Conservation (phyloP, 2,113 vertebrate species). For the Scomber scombrus region DNA sequence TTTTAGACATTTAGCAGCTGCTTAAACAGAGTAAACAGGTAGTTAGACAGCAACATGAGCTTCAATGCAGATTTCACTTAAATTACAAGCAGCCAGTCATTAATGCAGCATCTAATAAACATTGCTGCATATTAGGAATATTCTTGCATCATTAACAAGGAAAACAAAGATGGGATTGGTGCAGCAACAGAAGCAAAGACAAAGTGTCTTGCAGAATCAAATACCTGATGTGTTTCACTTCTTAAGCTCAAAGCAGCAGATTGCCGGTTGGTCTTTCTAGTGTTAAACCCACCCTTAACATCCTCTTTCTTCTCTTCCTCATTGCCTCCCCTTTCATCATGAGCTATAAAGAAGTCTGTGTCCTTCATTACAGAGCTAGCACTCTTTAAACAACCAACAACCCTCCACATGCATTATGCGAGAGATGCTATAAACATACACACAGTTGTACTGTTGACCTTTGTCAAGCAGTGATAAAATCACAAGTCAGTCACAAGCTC, state of each 20-base stretch:
- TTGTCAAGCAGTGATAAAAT: conserved; percentile 56
- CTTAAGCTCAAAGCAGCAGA: neutral
- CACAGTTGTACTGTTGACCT: conserved; percentile 46
- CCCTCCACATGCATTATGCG: conserved; percentile 49
- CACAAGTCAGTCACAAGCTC: conserved; percentile 16
- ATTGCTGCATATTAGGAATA: neutral
- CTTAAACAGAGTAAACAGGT: neutral
- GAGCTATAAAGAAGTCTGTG: conserved; percentile 9
- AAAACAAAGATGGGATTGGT: neutral
- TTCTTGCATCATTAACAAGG: neutral
- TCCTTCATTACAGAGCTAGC: conserved; percentile 14
- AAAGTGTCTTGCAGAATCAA: neutral
- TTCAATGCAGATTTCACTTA: neutral
- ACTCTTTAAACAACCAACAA: conserved; percentile 22
- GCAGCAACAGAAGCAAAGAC: neutral
- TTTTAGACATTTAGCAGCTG: conserved; percentile 20
- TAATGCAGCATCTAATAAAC: neutral
- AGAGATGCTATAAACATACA: conserved; percentile 36
- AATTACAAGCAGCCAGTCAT: neutral
- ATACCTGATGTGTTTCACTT: neutral
- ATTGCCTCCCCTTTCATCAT: conserved; percentile 14
- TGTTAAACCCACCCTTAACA: neutral
- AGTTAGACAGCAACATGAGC: neutral
- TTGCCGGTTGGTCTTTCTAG: neutral
- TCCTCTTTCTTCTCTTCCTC: neutral